Evolutionary conservation across 2,888 invertebrate genomes (phyloP).

Genomic region (Oscheius sp.): DNA sequence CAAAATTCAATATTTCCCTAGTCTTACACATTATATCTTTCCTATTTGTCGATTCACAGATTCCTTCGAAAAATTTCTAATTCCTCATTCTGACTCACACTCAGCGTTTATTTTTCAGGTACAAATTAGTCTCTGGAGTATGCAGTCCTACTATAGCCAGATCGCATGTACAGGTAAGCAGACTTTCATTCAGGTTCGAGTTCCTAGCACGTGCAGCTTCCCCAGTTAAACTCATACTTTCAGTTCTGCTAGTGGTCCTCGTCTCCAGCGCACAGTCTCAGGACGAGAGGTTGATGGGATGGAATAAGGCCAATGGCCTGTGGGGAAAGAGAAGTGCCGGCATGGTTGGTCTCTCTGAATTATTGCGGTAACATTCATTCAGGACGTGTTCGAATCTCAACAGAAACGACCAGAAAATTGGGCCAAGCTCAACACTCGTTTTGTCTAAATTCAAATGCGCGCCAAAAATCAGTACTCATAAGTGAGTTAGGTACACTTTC

Average conservation of each 20-base stretch:
- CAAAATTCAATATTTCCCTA: too few species aligned
- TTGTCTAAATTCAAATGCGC: too few species aligned
- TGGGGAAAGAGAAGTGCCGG: slow-evolving; percentile 54
- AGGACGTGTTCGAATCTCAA: slow-evolving; percentile 39
- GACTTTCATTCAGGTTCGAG: background rate
- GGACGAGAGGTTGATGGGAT: slow-evolving; percentile 48
- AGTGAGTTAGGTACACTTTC: too few species aligned
- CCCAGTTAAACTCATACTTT: background rate
- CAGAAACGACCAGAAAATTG: slow-evolving; percentile 54
- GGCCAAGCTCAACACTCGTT: slow-evolving; percentile 57
- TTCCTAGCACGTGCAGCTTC: background rate
- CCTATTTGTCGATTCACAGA: too few species aligned
- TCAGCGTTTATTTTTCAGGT: slow-evolving; percentile 5
- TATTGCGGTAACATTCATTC: background rate
- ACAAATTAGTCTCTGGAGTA: slow-evolving; percentile 2
- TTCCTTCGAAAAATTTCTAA: background rate
- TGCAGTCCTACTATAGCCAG: slow-evolving; percentile 33
- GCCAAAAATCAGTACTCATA: too few species aligned
- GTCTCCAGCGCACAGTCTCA: slow-evolving; percentile 24
- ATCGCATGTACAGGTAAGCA: slow-evolving; percentile 19
- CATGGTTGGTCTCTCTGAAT: background rate
- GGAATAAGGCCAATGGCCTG: slow-evolving; percentile 58
- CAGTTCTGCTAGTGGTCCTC: slow-evolving; percentile 25
- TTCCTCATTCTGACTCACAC: background rate
- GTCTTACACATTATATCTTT: too few species aligned